phyloP scores from a whole-genome alignment of 1,140 invertebrate genomes.

The Ephestia elutella region DNA sequence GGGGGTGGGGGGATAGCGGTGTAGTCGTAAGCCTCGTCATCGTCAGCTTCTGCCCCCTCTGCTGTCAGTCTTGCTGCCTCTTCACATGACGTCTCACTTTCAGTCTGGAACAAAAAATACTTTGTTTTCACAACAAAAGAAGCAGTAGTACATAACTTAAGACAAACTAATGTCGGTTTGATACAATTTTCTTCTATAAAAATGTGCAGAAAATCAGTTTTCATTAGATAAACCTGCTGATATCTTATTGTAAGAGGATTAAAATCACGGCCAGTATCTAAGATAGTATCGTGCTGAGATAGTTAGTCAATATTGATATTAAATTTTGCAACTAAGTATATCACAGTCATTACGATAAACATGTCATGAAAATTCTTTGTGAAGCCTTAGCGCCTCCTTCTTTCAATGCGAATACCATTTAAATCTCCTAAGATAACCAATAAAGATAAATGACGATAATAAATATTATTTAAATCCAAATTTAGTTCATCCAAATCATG shows the following conservation, averaged over 20 bases:
- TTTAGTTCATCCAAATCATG: neutral
- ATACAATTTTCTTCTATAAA: too few species aligned
- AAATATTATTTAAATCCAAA: conserved; percentile 4
- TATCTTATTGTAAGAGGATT: too few species aligned
- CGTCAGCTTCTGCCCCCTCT: conserved; percentile 81
- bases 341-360: too few species aligned
- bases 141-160: conserved; percentile 1
- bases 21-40: conserved; percentile 83
- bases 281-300: too few species aligned
- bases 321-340: too few species aligned
- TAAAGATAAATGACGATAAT: neutral
- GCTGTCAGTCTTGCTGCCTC: conserved; percentile 83
- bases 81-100: conserved; percentile 88
- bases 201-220: too few species aligned
- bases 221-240: too few species aligned
- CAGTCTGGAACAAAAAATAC: conserved; percentile 81
- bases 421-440: too few species aligned
- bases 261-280: too few species aligned
- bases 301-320: too few species aligned
- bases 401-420: too few species aligned
- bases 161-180: conserved; percentile 2
- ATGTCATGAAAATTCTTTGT: neutral
- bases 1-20: conserved; percentile 87
- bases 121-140: conserved; percentile 13
- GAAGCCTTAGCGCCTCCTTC: too few species aligned